Conservation (phyloP, 2,888 invertebrate genomes). For the Lasioglossum malachurum region DNA sequence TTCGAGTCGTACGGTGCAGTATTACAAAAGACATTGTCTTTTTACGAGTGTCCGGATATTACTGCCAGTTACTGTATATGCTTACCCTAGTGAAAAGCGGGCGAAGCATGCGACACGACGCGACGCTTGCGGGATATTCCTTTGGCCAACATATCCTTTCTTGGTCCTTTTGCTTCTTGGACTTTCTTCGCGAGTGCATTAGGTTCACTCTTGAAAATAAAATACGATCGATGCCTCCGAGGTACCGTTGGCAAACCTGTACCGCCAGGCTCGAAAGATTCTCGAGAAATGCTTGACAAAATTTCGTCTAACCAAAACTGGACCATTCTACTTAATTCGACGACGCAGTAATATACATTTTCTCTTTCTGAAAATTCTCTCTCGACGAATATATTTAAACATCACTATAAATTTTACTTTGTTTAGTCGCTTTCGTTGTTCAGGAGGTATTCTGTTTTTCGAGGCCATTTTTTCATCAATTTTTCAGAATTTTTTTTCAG, state of each 20-base stretch:
- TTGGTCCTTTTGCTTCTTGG: constrained; percentile 35
- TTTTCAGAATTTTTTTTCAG: no score
- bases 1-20: no score
- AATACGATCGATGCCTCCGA: not conserved
- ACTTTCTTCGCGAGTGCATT: constrained; percentile 46
- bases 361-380: no score
- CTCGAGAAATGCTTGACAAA: not conserved
- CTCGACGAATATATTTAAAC: no score
- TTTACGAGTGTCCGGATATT: not conserved
- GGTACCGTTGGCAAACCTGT: not conserved
- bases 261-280: not conserved
- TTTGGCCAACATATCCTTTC: constrained; percentile 60
- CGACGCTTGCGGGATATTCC: constrained; percentile 60
- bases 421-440: no score
- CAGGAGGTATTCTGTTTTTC: no score
- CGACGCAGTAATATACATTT: not conserved
- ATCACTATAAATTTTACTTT: no score
- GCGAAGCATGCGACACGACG: constrained; percentile 51
- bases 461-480: no score
- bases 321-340: not conserved
- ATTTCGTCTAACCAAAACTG: not conserved
- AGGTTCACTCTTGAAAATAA: not conserved
- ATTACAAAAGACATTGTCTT: not conserved
- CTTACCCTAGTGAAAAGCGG: constrained; percentile 50
- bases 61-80: not conserved